phyloP scores from a whole-genome alignment of 2,888 invertebrate genomes.

The Anagyrus pseudococci region DNA sequence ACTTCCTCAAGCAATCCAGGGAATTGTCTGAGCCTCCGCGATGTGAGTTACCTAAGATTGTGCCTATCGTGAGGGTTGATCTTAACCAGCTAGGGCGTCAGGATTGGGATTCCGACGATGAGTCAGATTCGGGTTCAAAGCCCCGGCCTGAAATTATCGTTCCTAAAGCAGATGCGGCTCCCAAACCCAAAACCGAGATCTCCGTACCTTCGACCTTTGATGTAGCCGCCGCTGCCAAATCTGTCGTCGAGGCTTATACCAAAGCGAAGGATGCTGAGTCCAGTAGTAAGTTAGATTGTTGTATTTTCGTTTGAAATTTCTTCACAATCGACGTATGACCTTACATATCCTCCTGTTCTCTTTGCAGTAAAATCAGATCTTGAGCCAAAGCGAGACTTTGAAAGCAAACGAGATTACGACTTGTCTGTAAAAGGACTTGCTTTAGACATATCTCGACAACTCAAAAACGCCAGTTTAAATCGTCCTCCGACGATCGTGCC shows the following conservation, averaged over 20 bases:
- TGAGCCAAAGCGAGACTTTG: slow-evolving; percentile 20
- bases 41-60: not conserved
- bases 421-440: slow-evolving; percentile 50
- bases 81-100: slow-evolving; percentile 18
- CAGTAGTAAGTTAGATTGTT: no score
- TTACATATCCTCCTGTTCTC: not conserved
- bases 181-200: slow-evolving; percentile 13
- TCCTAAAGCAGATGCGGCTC: not conserved
- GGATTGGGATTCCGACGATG: slow-evolving; percentile 35
- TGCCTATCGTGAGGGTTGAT: slow-evolving; percentile 24
- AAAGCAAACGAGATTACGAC: no score
- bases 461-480: slow-evolving; percentile 47
- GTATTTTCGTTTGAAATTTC: no score
- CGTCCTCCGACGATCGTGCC: slow-evolving; percentile 38
- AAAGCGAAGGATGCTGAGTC: no score
- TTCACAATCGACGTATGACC: no score
- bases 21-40: slow-evolving; percentile 2
- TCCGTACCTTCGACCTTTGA: slow-evolving; percentile 1
- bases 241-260: no score
- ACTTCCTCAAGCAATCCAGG: not conserved
- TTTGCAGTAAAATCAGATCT: not conserved
- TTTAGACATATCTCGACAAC: slow-evolving; percentile 47
- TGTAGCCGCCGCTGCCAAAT: slow-evolving; percentile 12
- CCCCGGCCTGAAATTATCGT: slow-evolving; percentile 21
- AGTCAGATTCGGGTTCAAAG: not conserved